phyloP scores from a whole-genome alignment of 2,888 invertebrate species.

The Xylota segnis region DNA sequence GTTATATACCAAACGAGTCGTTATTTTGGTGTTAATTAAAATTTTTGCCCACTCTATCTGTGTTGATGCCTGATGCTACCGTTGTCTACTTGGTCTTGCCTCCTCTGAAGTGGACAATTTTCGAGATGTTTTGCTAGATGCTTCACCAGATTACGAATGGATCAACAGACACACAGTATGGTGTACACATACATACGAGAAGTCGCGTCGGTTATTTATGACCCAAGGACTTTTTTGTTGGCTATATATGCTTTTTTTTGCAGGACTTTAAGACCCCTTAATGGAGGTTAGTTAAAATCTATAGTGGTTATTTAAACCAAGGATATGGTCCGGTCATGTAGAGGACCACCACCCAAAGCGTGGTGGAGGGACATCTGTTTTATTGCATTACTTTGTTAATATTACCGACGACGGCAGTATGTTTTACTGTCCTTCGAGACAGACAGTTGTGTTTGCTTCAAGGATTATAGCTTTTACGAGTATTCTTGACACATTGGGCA shows the following conservation, averaged over 20 bases:
- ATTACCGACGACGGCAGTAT: constrained; percentile 33
- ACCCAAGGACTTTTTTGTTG: constrained; percentile 21
- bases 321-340: neutral
- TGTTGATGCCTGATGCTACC: constrained; percentile 1
- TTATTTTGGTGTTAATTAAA: constrained; percentile 63
- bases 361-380: constrained; percentile 16
- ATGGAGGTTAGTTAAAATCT: constrained; percentile 23
- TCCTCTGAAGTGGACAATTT: neutral
- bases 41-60: constrained; percentile 6
- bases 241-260: neutral
- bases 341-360: neutral
- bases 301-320: constrained; percentile 18
- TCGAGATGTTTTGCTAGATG: constrained; percentile 20
- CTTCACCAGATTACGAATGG: constrained; percentile 18
- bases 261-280: constrained; percentile 10
- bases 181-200: constrained; percentile 8
- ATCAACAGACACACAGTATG: constrained; percentile 36
- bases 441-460: constrained; percentile 16
- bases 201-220: constrained; percentile 42
- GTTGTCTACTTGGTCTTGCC: neutral
- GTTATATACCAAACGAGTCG: constrained; percentile 21
- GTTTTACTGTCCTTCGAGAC: constrained; percentile 24
- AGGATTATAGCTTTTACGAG: constrained; percentile 41
- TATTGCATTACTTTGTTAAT: constrained; percentile 31
- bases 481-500: constrained; percentile 27